A percentile compares a stretch with the other conserved stretches of the same genome.
phyloP scores from a whole-genome alignment of 2,797 vertebrate genomes.

The Myotis pilosus region DNA sequence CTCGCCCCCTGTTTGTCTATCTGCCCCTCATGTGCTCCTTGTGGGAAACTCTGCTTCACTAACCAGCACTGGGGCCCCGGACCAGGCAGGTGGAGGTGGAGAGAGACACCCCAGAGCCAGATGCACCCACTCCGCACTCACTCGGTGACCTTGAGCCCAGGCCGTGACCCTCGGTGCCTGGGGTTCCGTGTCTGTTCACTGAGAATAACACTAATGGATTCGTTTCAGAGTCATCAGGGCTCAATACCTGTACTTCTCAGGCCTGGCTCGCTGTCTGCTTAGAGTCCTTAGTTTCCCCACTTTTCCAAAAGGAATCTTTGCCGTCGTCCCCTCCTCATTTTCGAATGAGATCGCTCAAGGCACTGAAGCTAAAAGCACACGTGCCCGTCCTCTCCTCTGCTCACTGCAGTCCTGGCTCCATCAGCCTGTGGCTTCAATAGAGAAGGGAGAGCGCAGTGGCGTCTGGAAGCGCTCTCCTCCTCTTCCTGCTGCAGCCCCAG shows the following conservation, averaged over 20 bases:
- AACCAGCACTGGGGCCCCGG: not conserved
- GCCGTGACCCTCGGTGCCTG: not conserved
- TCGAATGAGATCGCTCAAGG: not conserved
- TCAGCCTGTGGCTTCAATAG: constrained; percentile 7
- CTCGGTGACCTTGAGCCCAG: not conserved
- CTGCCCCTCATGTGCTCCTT: not conserved
- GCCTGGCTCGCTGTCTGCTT: not conserved
- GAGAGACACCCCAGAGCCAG: not conserved
- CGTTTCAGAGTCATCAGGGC: not conserved
- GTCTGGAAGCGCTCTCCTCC: not conserved
- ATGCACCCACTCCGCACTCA: not conserved
- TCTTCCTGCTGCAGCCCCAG: constrained; percentile 61
- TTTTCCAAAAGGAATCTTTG: not conserved
- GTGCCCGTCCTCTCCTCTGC: not conserved
- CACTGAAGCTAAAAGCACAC: not conserved
- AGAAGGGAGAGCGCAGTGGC: constrained; percentile 18
- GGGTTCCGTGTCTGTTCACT: not conserved
- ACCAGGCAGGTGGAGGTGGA: not conserved
- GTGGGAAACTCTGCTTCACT: not conserved
- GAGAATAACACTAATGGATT: not conserved
- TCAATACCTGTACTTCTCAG: not conserved
- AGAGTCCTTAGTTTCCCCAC: not conserved
- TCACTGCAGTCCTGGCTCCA: not conserved
- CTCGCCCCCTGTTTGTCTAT: not conserved
- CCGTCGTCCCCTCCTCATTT: not conserved